Evolutionary conservation across 1,140 invertebrate species (phyloP), one percentile per base, ranked within the genome.

Genomic region (Pogonus chalceus): DNA sequence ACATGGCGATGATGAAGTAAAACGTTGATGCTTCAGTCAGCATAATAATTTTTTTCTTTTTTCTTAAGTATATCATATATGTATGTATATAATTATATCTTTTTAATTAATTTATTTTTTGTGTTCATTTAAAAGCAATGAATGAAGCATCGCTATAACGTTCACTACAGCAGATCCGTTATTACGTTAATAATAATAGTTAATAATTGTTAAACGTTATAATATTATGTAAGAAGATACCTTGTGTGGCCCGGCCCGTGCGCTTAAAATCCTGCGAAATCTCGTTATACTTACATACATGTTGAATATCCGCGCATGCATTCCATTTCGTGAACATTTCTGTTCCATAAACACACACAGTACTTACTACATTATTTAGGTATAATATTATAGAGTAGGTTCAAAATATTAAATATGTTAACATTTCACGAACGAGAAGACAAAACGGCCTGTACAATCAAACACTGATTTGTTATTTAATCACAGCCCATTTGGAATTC

Each of bases 401-500:
- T 69, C 61, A 69, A 69, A 69, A 69, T 69, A 69, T 59, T 23
- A 49, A 49, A 23, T 49, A 43, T 20, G 4, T n/a, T 22, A 49
- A 62, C 57, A 63, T 61, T 67, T 65, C 63, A 69, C 62, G 65
- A 62, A 74, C 71, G 72, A 72, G 74, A 73, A 76, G 66, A 79
- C 73, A 66, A 76, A 72, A 75, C 75, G 77, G 77, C 73, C 76
- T 78, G 76, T 79, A 79, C 77, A 79, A 72, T 76, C 72, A 75
- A 76, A 79, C 74, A 77, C 74, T 76, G 78, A 79, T 77, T 70
- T 74, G 68, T 70, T 74, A 74, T 76, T 78, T 79, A 79, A 78
- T 80, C 79, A 80, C 79, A 80, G 79, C 78, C 78, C 77, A 79
- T 79, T 79, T 80, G 78, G 78, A 79, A 79, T 79, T 79, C 79